Evolutionary conservation across 2,888 invertebrate genomes (phyloP), one percentile per base, ranked within the genome.

Genomic region (Bembecia ichneumoniformis): DNA sequence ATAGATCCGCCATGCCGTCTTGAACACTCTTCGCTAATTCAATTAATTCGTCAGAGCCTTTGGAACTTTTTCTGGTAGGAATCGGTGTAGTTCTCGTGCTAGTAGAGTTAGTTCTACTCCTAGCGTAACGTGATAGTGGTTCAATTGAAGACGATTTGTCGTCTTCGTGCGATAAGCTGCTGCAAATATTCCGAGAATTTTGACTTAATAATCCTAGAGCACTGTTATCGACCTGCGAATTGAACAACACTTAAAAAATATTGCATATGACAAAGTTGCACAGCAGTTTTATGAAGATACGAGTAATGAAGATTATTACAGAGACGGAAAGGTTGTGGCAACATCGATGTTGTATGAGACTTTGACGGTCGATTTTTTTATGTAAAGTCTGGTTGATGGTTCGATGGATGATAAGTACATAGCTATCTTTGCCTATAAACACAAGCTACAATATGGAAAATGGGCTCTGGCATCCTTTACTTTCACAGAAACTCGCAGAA

Each of bases 1-100:
- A 70, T 16, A 87, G 71, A 35, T 86, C 82, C 1, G 89, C 87
- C 74, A 90, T 83, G 17, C 90, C 87, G 43, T 89, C 88, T 74
- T 88, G 89, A 0, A 90, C 88, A 14, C 82, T 87, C 68, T 89
- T 89, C 1, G 88, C 86, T 9, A 90, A 73, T 47, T 88, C 87
- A 43, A 78, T 69, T 5, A 89, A 76, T 13, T 83, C 82, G n/a
- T 82, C 88, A 1, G 79, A 71, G 3, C 64, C 64, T 62, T 79
- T 84, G 1, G 79, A 80, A 50, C 56, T 69, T 50, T 78, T 80
- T 52, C 77, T 71, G 1, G 64, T 75, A 48, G 63, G 73, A 46
- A 68, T 77, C 3, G 77, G 76, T 0, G 79, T 82, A 5, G 77
- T 75, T 13, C 74, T 64, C 2, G 71, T 72, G 46, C 76, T 71